phyloP scores from a whole-genome alignment of 2,888 invertebrate species.

The Antitype chi region DNA sequence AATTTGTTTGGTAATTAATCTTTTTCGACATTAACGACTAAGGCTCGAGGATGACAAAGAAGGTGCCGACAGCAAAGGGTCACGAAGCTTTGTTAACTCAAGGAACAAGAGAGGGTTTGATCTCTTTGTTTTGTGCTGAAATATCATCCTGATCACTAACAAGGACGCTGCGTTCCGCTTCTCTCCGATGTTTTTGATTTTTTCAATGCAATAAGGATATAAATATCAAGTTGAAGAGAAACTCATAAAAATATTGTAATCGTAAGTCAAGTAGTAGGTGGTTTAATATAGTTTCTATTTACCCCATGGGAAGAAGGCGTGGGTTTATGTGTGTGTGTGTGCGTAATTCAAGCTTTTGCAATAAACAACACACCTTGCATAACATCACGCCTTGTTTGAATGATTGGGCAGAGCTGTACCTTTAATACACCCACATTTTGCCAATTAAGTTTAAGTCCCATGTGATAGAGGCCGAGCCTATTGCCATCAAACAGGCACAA shows the following conservation, averaged over 20 bases:
- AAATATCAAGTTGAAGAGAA: not conserved
- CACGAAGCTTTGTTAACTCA: conserved; percentile 82
- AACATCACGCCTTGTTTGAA: too few relatives aligned
- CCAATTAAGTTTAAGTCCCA: too few relatives aligned
- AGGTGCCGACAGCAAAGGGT: conserved; percentile 79
- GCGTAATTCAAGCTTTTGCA: too few relatives aligned
- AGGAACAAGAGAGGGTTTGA: conserved; percentile 76
- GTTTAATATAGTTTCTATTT: too few relatives aligned
- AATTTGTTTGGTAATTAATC: conserved; percentile 85
- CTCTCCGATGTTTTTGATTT: conserved; percentile 32
- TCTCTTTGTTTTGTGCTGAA: conserved; percentile 83
- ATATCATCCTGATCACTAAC: conserved; percentile 79
- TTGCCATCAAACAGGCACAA: too few relatives aligned
- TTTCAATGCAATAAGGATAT: conserved; percentile 6
- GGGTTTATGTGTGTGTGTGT: too few relatives aligned
- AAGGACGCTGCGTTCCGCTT: conserved; percentile 60
- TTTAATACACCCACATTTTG: too few relatives aligned
- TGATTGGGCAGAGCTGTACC: too few relatives aligned
- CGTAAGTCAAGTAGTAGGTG: not conserved
- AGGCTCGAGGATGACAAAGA: conserved; percentile 79
- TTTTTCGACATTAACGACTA: conserved; percentile 82
- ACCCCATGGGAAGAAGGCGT: too few relatives aligned
- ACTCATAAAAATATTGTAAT: conserved; percentile 1
- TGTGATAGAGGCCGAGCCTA: too few relatives aligned
- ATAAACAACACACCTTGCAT: not conserved